Evolutionary conservation across 2,797 vertebrate species (phyloP).

Genomic region (Telmatherina bonti): DNA sequence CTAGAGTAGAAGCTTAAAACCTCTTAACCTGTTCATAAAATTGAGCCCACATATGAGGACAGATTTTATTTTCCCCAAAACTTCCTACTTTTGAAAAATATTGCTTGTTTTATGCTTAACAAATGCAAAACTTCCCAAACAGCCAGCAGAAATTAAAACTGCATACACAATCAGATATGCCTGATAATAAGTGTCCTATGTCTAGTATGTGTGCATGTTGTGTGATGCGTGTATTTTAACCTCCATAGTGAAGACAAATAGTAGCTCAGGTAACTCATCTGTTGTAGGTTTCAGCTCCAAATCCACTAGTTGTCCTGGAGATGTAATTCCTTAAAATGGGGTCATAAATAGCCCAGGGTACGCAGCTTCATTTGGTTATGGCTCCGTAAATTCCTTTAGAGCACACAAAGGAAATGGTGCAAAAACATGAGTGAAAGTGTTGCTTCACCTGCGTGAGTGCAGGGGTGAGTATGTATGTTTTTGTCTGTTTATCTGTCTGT

Average conservation of each 20-base stretch:
- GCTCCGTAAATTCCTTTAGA: background rate
- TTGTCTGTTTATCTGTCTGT: background rate
- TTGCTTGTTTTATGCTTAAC: background rate
- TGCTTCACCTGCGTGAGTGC: background rate
- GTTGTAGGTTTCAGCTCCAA: background rate
- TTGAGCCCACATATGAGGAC: background rate
- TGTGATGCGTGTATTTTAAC: too few species aligned
- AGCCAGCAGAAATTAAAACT: background rate
- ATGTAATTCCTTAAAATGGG: slow-evolving; percentile 13
- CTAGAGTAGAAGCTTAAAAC: background rate
- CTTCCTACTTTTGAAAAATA: too few species aligned
- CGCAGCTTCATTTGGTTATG: background rate
- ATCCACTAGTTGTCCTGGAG: background rate
- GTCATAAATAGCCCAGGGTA: background rate
- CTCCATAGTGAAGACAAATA: background rate
- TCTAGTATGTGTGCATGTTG: too few species aligned
- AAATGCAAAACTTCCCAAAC: background rate
- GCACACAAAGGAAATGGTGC: background rate
- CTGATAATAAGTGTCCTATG: too few species aligned
- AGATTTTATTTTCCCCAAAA: too few species aligned
- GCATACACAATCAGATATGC: background rate
- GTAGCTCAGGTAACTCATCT: background rate
- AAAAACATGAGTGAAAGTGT: background rate
- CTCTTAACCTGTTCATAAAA: background rate
- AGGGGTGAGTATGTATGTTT: background rate